Evolutionary conservation across 2,113 vertebrate genomes (phyloP).

Genomic region (Rhadina sibilatrix): DNA sequence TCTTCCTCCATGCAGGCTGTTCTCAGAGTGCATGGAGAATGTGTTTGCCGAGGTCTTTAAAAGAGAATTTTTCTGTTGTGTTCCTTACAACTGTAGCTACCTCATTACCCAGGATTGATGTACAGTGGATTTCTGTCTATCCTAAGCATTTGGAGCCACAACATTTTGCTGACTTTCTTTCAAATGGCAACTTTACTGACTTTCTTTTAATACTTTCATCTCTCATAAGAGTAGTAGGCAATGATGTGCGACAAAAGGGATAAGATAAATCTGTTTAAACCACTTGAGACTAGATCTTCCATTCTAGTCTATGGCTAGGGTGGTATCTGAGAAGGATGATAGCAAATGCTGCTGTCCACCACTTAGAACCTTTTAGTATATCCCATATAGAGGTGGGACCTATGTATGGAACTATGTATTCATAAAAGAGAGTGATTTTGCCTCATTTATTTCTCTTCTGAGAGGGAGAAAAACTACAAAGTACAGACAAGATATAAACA

Average conservation of each 20-base stretch:
- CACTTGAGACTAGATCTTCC: neutral
- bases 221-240: neutral
- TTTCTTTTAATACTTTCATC: neutral
- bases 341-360: neutral
- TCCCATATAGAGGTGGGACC: neutral
- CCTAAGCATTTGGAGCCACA: neutral
- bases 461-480: neutral
- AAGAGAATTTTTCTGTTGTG: neutral
- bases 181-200: neutral
- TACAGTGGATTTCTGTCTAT: neutral
- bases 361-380: fast-evolving
- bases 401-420: neutral
- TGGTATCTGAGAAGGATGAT: neutral
- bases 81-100: neutral
- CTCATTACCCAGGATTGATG: neutral
- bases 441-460: neutral
- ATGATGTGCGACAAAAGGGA: neutral
- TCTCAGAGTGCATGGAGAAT: neutral
- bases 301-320: neutral
- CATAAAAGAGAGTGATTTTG: neutral
- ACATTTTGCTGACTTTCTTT: neutral
- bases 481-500: neutral
- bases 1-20: neutral
- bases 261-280: neutral
- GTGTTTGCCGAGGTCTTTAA: neutral